A percentile compares a stretch with the other conserved stretches of the same genome.
These are phyloP conservation scores for Timandra comae DNA, from an alignment of 2,888 invertebrate species.

Conservation along the genomic window DNA sequence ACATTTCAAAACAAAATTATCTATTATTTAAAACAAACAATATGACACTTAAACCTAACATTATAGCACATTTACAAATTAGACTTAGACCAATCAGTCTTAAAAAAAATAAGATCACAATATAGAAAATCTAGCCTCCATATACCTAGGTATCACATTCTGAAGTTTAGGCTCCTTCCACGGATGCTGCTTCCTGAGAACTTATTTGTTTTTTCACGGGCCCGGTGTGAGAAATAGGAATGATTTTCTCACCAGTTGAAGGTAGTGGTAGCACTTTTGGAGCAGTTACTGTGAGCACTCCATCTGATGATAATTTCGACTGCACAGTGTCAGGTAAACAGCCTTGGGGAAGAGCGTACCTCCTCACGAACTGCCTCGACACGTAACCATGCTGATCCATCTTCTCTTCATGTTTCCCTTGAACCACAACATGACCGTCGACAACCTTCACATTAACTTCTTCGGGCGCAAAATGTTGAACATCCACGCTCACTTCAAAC, in stretches of 20 bases:
- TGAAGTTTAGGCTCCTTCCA: neutral
- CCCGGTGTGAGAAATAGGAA: slow-evolving; percentile 79
- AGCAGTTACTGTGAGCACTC: slow-evolving; percentile 84
- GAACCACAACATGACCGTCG: slow-evolving; percentile 80
- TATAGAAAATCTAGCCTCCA: no score
- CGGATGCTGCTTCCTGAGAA: neutral
- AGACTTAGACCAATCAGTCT: slow-evolving; percentile 6
- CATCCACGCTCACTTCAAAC: slow-evolving; percentile 84
- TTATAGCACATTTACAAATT: slow-evolving; percentile 9
- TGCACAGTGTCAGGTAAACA: slow-evolving; percentile 83
- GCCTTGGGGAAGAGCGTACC: slow-evolving; percentile 83
- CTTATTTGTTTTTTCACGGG: slow-evolving; percentile 57
- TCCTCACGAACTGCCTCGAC: slow-evolving; percentile 83
- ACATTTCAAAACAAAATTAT: no score
- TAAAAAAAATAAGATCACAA: slow-evolving; percentile 1
- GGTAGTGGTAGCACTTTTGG: slow-evolving; percentile 68
- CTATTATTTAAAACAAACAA: no score
- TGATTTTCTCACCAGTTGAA: slow-evolving; percentile 68
- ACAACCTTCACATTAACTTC: slow-evolving; percentile 86
- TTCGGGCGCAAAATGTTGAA: slow-evolving; percentile 85
- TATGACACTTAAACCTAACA: slow-evolving; percentile 2
- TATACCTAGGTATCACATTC: neutral
- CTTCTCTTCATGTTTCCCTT: slow-evolving; percentile 87
- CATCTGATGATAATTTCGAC: slow-evolving; percentile 85
- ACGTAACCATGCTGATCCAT: slow-evolving; percentile 84